Base-by-base conservation (phyloP, 2,113 vertebrate species). In the Rhadina sibilatrix region DNA sequence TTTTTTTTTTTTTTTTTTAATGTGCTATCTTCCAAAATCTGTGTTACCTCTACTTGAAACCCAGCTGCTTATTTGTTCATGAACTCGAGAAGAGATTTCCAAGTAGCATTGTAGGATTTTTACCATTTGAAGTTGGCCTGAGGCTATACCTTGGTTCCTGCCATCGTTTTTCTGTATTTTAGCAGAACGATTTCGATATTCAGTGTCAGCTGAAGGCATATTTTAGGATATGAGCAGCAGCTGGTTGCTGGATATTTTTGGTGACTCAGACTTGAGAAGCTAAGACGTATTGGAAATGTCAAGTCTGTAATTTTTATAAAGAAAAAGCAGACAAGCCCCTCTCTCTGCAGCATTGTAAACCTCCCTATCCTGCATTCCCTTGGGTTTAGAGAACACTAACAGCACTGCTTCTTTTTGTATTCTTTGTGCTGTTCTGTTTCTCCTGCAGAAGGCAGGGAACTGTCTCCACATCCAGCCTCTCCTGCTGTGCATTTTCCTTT, bases 21-120 rank as follows among this genome's bases (percentile, higher is more conserved):
- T 5, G 10, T 96, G 94, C 94, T 97, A 92, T 92, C 89, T 96
- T 97, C 97, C 97, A 96, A 95, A 97, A 93, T 93, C 93, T 91
- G 40, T 65, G 71, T 97, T 96, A 96, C 96, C 95, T 97, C 94
- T 91, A 94, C 94, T 97, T 97, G 96, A 97, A 97, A 96, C 82
- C 91, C 5, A 87, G 94, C 96, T 97, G 94, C 94, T 95, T 91
- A 27, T 91, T 93, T 96, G 86, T 90, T 95, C 72, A 56, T 37
- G 93, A 50, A 93, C 88, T 90, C 94, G 56, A 92, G 90, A 66
- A 89, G 83, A 91, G 82, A 95, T 93, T 94, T 87, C 47, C 72
- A 82, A 96, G 92, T 91, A 91, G 87, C 94, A 57, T 60, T 90
- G 60, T 91, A 76, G 89, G 78, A 86, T 95, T 91, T 76, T 88